Percentiles rank a stretch among this genome's conserved stretches.
Evolutionary conservation across 2,797 vertebrate genomes (phyloP).

Genomic region (Peromyscus aztecus): DNA sequence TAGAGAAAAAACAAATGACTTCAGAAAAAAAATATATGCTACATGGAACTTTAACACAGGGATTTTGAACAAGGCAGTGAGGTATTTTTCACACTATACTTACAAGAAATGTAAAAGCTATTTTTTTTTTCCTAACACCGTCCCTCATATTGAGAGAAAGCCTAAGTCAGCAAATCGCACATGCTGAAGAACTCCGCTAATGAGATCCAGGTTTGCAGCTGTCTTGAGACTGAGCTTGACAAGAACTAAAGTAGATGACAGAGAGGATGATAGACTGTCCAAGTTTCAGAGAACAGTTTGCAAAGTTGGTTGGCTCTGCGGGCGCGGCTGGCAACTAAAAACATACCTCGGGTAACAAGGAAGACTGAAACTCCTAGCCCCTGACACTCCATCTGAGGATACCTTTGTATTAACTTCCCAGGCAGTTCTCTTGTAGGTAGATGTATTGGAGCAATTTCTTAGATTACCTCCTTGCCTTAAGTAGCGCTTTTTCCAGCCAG

Average conservation of each 20-base stretch:
- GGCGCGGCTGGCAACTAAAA: neutral
- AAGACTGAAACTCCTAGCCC: neutral
- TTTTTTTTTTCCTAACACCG: conserved; percentile 12
- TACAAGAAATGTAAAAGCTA: conserved; percentile 64
- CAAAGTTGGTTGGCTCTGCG: neutral
- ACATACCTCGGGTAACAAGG: neutral
- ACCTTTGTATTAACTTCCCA: neutral
- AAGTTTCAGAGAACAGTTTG: neutral
- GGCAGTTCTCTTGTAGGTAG: neutral
- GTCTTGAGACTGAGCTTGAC: neutral
- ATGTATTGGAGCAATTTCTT: neutral
- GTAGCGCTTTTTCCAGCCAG: conserved; percentile 5
- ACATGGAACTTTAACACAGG: neutral
- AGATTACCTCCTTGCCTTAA: neutral
- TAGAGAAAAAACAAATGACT: conserved; percentile 37
- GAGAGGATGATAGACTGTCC: neutral
- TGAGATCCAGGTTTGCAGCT: neutral
- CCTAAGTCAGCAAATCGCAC: neutral
- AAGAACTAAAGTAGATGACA: conserved; percentile 4
- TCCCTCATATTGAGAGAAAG: conserved; percentile 10
- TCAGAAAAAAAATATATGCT: conserved; percentile 9
- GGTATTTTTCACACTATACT: conserved; percentile 50
- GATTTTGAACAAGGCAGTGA: neutral
- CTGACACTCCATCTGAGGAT: neutral
- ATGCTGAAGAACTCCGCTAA: neutral